Conservation (phyloP, 2,888 invertebrate species). For the Epicampocera succincta region DNA sequence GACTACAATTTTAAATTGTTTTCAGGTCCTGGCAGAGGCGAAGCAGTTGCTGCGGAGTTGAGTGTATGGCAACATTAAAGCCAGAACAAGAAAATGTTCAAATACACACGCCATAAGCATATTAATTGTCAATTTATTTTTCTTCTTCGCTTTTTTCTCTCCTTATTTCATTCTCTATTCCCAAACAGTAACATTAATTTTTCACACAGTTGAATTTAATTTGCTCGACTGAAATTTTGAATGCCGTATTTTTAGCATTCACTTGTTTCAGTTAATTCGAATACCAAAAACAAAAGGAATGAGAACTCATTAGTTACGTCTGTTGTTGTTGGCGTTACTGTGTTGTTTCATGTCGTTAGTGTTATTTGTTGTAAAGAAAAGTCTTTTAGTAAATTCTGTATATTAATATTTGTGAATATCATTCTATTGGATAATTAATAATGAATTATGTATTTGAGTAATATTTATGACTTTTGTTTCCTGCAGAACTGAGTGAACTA, state of each 20-base stretch:
- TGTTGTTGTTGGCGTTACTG: neutral
- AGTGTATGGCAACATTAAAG: neutral
- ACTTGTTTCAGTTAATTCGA: neutral
- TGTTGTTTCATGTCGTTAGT: conserved; percentile 32
- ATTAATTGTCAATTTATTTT: conserved; percentile 67
- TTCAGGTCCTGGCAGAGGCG: conserved; percentile 17
- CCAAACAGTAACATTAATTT: conserved; percentile 37
- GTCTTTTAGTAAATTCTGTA: conserved; percentile 38
- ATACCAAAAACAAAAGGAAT: neutral
- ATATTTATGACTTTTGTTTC: conserved; percentile 64
- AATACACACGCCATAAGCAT: conserved; percentile 67
- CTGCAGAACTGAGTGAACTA: conserved; percentile 25
- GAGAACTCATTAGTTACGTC: conserved; percentile 44
- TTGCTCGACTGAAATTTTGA: conserved; percentile 36
- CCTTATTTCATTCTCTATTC: conserved; percentile 3
- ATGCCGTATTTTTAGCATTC: conserved; percentile 29
- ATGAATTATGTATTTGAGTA: conserved; percentile 36
- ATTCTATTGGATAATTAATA: conserved; percentile 15
- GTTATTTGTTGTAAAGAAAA: conserved; percentile 10
- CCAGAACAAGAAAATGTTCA: conserved; percentile 19
- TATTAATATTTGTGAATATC: conserved; percentile 25
- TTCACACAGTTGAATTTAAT: conserved; percentile 44
- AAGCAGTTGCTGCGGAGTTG: neutral
- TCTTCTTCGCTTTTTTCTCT: conserved; percentile 29
- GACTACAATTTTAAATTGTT: conserved; percentile 45